Conservation (phyloP, 64 coral and sea anemone species). For the Pocillopora verrucosa region DNA sequence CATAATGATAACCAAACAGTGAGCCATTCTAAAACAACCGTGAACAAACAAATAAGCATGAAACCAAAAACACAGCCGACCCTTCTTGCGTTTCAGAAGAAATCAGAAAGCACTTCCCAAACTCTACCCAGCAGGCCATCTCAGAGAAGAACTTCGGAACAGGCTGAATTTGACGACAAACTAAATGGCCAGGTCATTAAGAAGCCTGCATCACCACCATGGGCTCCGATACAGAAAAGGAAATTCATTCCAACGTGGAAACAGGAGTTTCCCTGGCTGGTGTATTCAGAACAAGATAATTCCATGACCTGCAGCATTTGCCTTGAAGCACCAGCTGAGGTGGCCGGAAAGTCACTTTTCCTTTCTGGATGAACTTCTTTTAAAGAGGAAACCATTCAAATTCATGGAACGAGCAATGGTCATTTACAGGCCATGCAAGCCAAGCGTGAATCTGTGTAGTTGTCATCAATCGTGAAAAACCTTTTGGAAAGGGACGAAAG, state of each 20-base stretch:
- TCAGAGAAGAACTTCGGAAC: background rate
- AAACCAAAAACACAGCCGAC: background rate
- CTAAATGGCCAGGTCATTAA: background rate
- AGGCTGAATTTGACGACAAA: background rate
- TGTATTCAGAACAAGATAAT: background rate
- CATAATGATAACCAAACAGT: background rate
- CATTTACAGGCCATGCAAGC: background rate
- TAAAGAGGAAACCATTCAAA: slow-evolving; percentile 2
- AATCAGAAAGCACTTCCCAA: background rate
- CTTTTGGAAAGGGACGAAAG: background rate
- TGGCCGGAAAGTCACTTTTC: slow-evolving; percentile 7
- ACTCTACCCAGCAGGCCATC: background rate
- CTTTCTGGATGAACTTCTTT: background rate
- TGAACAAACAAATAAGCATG: background rate
- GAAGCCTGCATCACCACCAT: background rate
- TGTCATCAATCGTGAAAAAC: background rate
- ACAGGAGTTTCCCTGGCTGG: background rate
- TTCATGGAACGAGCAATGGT: slow-evolving; percentile 8
- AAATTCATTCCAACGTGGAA: background rate
- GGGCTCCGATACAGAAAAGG: background rate
- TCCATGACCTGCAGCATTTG: slow-evolving; percentile 8
- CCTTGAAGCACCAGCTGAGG: background rate
- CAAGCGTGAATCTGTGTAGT: background rate
- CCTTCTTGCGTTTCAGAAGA: slow-evolving; percentile 3
- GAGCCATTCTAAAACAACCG: background rate